phyloP scores from a whole-genome alignment of 1,140 invertebrate genomes.

The Diabrotica virgifera region DNA sequence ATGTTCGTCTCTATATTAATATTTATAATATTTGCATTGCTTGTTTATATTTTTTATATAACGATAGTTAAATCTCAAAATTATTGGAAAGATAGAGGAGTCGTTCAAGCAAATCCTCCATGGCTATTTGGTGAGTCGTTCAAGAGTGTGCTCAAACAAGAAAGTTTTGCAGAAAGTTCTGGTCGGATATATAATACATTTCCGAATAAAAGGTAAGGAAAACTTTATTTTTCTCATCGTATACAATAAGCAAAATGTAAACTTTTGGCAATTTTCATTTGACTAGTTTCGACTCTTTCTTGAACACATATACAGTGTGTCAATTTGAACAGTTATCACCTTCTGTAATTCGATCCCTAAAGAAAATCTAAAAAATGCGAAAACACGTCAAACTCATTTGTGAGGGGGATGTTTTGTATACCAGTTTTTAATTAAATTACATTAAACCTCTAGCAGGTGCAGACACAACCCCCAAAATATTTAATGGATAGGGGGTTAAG shows the following conservation, averaged over 20 bases:
- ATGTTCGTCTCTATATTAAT: too few species aligned
- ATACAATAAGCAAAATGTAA: background rate
- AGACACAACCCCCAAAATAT: too few species aligned
- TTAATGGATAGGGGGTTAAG: too few species aligned
- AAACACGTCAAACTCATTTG: too few species aligned
- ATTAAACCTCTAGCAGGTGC: too few species aligned
- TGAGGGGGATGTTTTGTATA: too few species aligned
- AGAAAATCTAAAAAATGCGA: too few species aligned
- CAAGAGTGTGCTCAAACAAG: background rate
- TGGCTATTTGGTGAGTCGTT: slow-evolving; percentile 31
- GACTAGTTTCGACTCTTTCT: background rate
- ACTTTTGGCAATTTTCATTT: background rate
- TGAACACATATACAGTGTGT: too few species aligned
- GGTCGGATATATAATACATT: background rate
- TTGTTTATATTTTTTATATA: background rate
- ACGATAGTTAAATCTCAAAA: slow-evolving; percentile 26
- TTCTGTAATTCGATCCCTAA: too few species aligned
- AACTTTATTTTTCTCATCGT: background rate
- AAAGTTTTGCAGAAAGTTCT: background rate
- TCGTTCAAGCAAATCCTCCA: slow-evolving; percentile 46
- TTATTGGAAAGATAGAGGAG: slow-evolving; percentile 50
- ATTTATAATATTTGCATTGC: too few species aligned
- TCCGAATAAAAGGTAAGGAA: background rate
- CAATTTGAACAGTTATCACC: too few species aligned
- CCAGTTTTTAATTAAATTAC: too few species aligned